phyloP scores from a whole-genome alignment of 2,113 vertebrate species.

The Xenopus tropicalis region DNA sequence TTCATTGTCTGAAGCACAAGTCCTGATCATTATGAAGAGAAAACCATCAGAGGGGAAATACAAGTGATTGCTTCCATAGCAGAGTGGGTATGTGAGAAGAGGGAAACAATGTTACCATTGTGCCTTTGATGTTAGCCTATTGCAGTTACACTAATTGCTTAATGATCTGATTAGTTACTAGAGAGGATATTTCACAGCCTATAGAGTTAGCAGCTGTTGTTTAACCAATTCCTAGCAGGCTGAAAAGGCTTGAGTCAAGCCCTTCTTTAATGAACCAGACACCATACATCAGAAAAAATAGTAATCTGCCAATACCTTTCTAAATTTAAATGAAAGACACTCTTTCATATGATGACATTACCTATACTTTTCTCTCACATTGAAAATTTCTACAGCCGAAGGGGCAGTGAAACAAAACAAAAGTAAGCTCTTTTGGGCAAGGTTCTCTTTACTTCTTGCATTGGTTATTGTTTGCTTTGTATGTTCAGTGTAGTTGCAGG shows the following conservation, averaged over 20 bases:
- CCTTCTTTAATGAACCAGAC: not conserved
- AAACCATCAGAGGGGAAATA: not conserved
- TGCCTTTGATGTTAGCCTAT: constrained; percentile 5
- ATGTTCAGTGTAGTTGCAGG: too few species aligned
- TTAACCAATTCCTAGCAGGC: constrained; percentile 4
- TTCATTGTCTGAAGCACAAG: not conserved
- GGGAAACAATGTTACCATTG: constrained; percentile 3
- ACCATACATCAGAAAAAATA: not conserved
- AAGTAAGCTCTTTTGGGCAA: too few species aligned
- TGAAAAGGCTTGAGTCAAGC: not conserved
- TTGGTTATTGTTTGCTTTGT: too few species aligned
- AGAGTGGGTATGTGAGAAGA: not conserved
- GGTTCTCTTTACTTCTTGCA: too few species aligned
- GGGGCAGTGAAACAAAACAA: too few species aligned
- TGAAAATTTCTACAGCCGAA: too few species aligned
- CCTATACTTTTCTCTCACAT: too few species aligned
- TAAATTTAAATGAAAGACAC: too few species aligned
- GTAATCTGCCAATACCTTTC: not conserved
- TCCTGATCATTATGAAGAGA: not conserved
- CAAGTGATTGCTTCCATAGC: not conserved
- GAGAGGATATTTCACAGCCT: constrained; percentile 4
- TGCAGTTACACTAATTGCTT: constrained; percentile 8
- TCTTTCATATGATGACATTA: too few species aligned
- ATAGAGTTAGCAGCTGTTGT: constrained; percentile 10
- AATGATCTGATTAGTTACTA: constrained; percentile 12